Conservation (phyloP, 2,888 invertebrate genomes). For the Strigamia maritima region DNA sequence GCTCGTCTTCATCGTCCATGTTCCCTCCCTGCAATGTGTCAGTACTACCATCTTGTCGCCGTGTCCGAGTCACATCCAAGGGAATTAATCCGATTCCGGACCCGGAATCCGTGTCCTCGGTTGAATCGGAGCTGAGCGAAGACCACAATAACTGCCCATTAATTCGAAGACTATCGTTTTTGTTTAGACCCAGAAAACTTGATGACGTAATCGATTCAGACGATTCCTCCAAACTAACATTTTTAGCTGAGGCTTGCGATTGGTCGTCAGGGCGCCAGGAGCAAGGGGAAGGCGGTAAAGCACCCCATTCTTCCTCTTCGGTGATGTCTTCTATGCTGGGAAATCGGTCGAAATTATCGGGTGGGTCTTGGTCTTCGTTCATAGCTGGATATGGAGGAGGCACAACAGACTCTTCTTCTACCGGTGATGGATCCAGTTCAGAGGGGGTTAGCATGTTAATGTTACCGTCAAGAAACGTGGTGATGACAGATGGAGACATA, state of each 20-base stretch:
- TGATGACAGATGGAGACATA: slow-evolving; percentile 37
- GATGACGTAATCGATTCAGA: slow-evolving; percentile 20
- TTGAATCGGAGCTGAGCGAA: slow-evolving; percentile 1
- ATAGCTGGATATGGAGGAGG: background rate
- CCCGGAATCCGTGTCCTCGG: background rate
- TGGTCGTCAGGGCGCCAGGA: slow-evolving; percentile 12
- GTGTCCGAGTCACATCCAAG: background rate
- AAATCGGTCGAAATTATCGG: background rate
- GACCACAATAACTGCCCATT: slow-evolving; percentile 35
- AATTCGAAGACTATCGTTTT: background rate
- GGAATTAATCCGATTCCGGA: background rate
- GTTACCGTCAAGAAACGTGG: background rate
- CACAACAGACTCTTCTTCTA: background rate
- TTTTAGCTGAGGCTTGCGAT: background rate
- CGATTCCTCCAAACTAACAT: slow-evolving; percentile 15
- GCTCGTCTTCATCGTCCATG: background rate
- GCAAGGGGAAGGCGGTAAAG: slow-evolving; percentile 29
- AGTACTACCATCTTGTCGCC: background rate
- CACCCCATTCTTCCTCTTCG: slow-evolving; percentile 27
- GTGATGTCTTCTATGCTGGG: background rate
- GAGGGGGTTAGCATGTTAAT: background rate
- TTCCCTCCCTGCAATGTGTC: background rate
- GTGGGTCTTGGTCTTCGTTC: background rate
- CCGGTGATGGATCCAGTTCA: background rate
- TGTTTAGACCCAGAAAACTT: slow-evolving; percentile 12